These are phyloP conservation scores for Panurus biarmicus DNA, from an alignment of 2,113 vertebrate genomes.

Conservation along the genomic window DNA sequence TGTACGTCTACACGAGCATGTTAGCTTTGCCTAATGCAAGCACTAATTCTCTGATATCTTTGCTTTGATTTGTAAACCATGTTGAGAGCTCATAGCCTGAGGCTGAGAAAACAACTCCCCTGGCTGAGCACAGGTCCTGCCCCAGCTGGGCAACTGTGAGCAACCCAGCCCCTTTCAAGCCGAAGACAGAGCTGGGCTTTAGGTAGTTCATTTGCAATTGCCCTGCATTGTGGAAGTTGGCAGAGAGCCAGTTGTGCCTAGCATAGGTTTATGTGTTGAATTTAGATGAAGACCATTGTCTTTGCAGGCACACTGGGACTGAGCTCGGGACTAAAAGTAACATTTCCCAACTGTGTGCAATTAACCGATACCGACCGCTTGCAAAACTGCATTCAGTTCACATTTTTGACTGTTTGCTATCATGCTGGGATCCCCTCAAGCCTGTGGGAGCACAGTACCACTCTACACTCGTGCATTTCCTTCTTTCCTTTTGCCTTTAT, in stretches of 20 bases:
- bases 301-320: not conserved
- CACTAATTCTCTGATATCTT: not conserved
- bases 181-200: not conserved
- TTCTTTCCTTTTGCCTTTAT: not conserved
- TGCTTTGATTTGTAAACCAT: not conserved
- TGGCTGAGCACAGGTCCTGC: not conserved
- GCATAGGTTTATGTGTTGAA: not conserved
- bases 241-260: not conserved
- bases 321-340: not conserved
- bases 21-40: not conserved
- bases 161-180: not conserved
- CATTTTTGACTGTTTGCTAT: not conserved
- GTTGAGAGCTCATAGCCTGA: not conserved
- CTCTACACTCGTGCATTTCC: not conserved
- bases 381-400: not conserved
- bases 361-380: fast-evolving
- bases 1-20: not conserved
- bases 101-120: not conserved
- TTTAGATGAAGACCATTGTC: not conserved
- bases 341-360: not conserved
- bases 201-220: not conserved
- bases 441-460: not conserved
- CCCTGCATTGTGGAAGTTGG: not conserved
- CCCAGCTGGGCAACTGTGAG: not conserved
- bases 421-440: not conserved